Evolutionary conservation across 2,113 vertebrate genomes (phyloP).

Genomic region (Hymenochirus boettgeri): DNA sequence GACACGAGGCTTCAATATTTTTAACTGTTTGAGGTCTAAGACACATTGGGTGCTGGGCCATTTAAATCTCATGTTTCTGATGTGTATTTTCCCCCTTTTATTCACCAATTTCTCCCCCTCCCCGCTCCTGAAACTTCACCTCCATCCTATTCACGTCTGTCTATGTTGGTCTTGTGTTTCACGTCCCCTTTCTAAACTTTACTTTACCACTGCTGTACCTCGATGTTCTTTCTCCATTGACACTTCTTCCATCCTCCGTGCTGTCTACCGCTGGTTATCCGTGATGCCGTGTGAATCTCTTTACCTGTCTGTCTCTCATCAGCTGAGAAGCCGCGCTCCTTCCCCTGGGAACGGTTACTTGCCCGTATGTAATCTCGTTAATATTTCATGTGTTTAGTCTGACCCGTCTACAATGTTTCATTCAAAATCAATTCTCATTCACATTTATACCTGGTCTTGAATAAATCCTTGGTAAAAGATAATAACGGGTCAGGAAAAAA

Average conservation of each 20-base stretch:
- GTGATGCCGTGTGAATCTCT: conserved; percentile 71
- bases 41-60: no score
- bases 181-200: conserved; percentile 5
- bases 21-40: no score
- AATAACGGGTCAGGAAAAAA: no score
- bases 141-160: conserved; percentile 15
- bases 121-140: conserved; percentile 1
- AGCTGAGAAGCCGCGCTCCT: conserved; percentile 72
- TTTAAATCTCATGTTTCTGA: conserved; percentile 6
- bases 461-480: no score
- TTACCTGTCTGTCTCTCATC: conserved; percentile 74
- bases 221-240: conserved; percentile 11
- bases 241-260: conserved; percentile 38
- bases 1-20: no score
- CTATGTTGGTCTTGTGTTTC: conserved; percentile 7
- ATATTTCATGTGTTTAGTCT: conserved; percentile 25
- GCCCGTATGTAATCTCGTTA: conserved; percentile 72
- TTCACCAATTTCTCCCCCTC: conserved; percentile 11
- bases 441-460: no score
- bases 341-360: conserved; percentile 70
- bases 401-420: no score
- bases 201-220: conserved; percentile 19
- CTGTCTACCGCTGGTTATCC: conserved; percentile 52
- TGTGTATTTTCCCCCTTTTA: conserved; percentile 45
- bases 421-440: not conserved